Evolutionary conservation across 2,888 invertebrate species (phyloP).

Genomic region (Lithodes maja): DNA sequence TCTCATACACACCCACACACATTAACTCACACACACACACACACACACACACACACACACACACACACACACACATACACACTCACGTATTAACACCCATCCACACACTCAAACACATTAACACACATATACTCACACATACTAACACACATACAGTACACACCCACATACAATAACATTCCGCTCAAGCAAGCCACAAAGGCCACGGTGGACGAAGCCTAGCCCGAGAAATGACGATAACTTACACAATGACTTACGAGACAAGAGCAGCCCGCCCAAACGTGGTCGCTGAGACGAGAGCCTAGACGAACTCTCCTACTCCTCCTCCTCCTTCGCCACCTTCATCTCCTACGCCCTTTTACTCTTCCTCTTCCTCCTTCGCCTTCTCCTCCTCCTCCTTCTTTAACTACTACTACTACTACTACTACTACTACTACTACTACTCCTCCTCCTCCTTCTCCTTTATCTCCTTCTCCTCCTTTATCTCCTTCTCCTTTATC

Average conservation of each 20-base stretch:
- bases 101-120: no score
- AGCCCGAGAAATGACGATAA: constrained; percentile 49
- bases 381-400: not conserved
- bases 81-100: no score
- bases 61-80: no score
- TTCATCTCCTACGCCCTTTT: no score
- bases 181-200: constrained; percentile 50
- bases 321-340: constrained; percentile 20
- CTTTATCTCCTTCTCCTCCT: no score
- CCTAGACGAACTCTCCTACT: not conserved
- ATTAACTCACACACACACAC: no score
- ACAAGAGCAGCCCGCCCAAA: constrained; percentile 53
- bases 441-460: no score
- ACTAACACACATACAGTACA: constrained; percentile 29
- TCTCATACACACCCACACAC: no score
- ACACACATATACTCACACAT: not conserved
- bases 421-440: no score
- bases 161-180: constrained; percentile 45
- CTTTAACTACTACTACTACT: not conserved
- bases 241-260: constrained; percentile 50
- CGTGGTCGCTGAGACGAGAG: constrained; percentile 22
- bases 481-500: no score
- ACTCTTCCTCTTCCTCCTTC: not conserved
- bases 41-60: no score
- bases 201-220: constrained; percentile 34